A percentile compares a stretch with the other conserved stretches of the same genome.
phyloP scores from a whole-genome alignment of 2,113 vertebrate species.

The Boleophthalmus pectinirostris region DNA sequence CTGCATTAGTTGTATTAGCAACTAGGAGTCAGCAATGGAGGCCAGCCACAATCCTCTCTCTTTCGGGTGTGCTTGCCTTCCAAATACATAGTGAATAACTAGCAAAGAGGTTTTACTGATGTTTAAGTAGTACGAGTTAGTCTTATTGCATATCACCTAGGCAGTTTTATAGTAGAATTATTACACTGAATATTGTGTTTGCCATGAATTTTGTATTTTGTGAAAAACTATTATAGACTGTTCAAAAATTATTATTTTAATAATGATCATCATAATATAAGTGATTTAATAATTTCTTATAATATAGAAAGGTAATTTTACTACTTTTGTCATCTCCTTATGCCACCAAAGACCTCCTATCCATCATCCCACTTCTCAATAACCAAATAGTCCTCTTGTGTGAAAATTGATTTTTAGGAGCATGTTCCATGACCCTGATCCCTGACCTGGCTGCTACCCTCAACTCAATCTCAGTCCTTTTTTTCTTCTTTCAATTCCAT shows the following conservation, averaged over 20 bases:
- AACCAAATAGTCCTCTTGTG: conserved; percentile 91
- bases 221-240: too few species aligned
- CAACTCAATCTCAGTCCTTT: conserved; percentile 42
- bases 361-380: conserved; percentile 82
- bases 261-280: too few species aligned
- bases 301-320: not conserved
- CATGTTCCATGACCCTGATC: conserved; percentile 51
- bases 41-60: conserved; percentile 60
- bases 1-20: conserved; percentile 85
- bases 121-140: not conserved
- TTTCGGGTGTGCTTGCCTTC: conserved; percentile 35
- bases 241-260: too few species aligned
- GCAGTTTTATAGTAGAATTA: not conserved
- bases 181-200: too few species aligned
- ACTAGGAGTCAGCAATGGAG: conserved; percentile 74
- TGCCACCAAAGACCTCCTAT: conserved; percentile 35
- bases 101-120: not conserved
- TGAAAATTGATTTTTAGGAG: conserved; percentile 95
- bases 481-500: conserved; percentile 53
- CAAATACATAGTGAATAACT: conserved; percentile 12
- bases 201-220: too few species aligned
- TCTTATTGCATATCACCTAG: not conserved
- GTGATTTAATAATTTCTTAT: too few species aligned
- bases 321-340: not conserved
- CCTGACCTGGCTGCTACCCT: conserved; percentile 31